Base-by-base conservation (phyloP, 2,888 invertebrate species). In the Alitta virens region DNA sequence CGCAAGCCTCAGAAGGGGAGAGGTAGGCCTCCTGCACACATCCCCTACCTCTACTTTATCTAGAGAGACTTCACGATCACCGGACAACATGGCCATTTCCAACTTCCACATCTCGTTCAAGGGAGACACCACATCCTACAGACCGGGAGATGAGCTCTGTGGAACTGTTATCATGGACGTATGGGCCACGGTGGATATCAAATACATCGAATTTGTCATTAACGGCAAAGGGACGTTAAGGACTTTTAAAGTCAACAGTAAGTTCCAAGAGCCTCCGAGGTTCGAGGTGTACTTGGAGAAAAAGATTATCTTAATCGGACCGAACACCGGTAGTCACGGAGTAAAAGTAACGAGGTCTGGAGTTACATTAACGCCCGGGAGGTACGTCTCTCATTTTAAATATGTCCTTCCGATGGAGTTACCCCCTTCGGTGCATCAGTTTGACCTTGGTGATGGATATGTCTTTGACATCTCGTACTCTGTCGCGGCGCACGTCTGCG, bases 91-190 rank as follows among this genome's bases (percentile, higher is more conserved):
- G 62, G 63, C 64, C 16, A 68, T 78, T 12, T 71, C 69, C 2
- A 66, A 71, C 43, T 78, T 78, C 65, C 72, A 72, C 42, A 75
- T 78, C 40, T 72, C 75, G 64, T 69, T 75, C 16, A 73, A 77
- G 53, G 67, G 71, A 1, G 68, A 71, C 7, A 60, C 60, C 1
- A 72, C 72, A 18, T 57, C 67, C 24, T 78, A 71, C 62, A 64
- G 64, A 7, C 77, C 78, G 0, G 78, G 78, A 3, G 75, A 76
- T 51, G 68, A 71, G 38, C 63, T 79, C 1, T 67, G 70, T 0
- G 78, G 78, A 7, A 65, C 65, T n/a, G 72, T 79, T 18, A 68
- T 74, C 52, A 69, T 78, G 58, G 75, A 78, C 25, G 67, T 75
- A 0, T 69, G 63, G 23, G 54, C 67, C 0, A 69, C 70, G 26